Conservation (phyloP, 2,113 vertebrate species). For the Callopanchax toddi region DNA sequence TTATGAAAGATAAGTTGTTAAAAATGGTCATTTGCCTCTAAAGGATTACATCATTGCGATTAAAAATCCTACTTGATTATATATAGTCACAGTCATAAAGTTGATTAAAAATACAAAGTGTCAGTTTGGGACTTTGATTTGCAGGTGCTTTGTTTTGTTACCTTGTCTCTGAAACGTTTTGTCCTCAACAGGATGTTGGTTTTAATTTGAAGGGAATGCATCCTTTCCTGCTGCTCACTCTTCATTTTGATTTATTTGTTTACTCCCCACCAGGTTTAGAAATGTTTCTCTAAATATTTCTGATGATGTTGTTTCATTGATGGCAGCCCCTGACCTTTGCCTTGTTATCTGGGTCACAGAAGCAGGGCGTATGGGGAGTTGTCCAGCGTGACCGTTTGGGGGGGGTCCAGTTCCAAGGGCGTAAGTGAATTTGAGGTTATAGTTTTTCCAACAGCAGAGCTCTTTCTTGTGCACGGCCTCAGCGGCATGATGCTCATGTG, state of each 20-base stretch:
- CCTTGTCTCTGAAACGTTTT: background rate
- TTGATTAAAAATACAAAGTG: too few relatives aligned
- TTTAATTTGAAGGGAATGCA: conserved; percentile 5
- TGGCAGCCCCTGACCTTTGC: conserved; percentile 21
- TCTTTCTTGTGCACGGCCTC: conserved; percentile 25
- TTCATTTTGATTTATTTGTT: conserved; percentile 44
- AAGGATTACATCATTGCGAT: background rate
- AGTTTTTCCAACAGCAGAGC: conserved; percentile 48
- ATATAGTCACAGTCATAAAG: background rate
- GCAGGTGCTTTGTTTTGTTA: too few relatives aligned
- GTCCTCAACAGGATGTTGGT: background rate
- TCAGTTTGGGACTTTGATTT: too few relatives aligned
- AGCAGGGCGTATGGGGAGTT: conserved; percentile 28
- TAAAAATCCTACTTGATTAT: background rate
- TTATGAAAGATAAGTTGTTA: too few relatives aligned
- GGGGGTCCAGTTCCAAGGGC: conserved; percentile 41
- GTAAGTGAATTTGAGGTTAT: conserved; percentile 67
- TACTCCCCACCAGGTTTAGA: conserved; percentile 8
- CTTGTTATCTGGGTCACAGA: conserved; percentile 28
- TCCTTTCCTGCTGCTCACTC: conserved; percentile 1
- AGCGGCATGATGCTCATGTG: conserved; percentile 11
- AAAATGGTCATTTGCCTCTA: too few relatives aligned
- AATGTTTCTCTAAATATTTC: conserved; percentile 16
- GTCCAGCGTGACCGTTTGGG: conserved; percentile 39
- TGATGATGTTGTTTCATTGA: conserved; percentile 36